Evolutionary conservation across 2,113 vertebrate genomes (phyloP).

Genomic region (Collichthys lucidus): DNA sequence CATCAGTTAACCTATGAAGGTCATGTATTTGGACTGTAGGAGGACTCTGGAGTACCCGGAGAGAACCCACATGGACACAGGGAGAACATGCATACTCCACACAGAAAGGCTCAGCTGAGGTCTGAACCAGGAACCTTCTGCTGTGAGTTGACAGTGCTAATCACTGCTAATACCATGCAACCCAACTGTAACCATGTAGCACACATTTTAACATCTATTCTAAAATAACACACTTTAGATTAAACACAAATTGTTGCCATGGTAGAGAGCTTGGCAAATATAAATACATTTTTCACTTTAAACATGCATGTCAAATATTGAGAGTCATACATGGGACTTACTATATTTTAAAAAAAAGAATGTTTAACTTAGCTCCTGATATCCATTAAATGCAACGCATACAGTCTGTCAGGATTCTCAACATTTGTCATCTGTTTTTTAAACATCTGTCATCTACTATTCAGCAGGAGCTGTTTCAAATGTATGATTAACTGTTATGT

Average conservation of each 20-base stretch:
- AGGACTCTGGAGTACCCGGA: too few relatives aligned
- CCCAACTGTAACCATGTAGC: neutral
- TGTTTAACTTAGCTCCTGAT: neutral
- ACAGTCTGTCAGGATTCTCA: neutral
- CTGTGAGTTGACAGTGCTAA: too few relatives aligned
- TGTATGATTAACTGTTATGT: neutral
- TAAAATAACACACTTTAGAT: neutral
- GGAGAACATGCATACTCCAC: too few relatives aligned
- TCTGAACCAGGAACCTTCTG: too few relatives aligned
- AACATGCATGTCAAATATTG: neutral
- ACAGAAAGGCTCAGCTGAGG: too few relatives aligned
- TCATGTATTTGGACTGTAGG: too few relatives aligned
- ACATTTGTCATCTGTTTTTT: neutral
- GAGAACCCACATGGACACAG: too few relatives aligned
- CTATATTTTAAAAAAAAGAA: neutral
- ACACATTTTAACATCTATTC: neutral
- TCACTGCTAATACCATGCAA: too few relatives aligned
- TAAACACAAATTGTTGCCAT: neutral
- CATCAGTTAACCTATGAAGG: too few relatives aligned
- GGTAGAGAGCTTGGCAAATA: neutral
- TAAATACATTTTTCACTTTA: neutral
- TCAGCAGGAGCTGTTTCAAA: neutral
- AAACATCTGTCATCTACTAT: slow-evolving; percentile 15
- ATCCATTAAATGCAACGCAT: neutral
- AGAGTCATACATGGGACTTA: neutral